Evolutionary conservation across 2,113 vertebrate genomes (phyloP).

Genomic region (Pluvianellus socialis): DNA sequence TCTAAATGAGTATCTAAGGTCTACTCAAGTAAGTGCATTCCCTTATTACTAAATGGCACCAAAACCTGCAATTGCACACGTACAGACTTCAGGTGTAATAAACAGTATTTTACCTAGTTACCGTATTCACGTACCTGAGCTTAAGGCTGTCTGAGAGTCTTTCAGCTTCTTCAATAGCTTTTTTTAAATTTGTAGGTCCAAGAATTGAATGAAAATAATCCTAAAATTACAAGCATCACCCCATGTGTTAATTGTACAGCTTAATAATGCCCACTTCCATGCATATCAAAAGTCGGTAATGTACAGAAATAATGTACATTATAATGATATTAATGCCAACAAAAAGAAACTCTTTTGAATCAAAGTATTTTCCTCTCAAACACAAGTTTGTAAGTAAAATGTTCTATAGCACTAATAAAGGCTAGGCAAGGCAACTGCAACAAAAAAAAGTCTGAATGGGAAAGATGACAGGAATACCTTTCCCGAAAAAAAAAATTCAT

Average conservation of each 20-base stretch:
- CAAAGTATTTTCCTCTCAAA: neutral
- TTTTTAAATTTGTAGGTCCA: constrained; percentile 89
- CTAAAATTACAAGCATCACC: constrained; percentile 75
- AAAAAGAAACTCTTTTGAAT: neutral
- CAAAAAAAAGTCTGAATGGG: neutral
- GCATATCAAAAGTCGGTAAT: neutral
- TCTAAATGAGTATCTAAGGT: too few species aligned
- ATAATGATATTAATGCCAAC: neutral
- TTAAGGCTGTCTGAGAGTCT: constrained; percentile 96
- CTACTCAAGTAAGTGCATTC: neutral
- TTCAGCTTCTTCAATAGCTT: constrained; percentile 96
- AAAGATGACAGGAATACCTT: neutral
- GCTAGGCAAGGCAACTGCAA: neutral
- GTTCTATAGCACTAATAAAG: neutral
- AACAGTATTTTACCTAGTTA: neutral
- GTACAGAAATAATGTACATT: neutral
- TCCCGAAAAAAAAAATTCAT: neutral
- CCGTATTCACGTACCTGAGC: constrained; percentile 77
- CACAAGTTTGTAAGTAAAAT: neutral
- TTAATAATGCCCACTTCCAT: neutral
- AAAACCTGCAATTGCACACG: neutral
- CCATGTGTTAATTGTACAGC: neutral
- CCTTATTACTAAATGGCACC: neutral
- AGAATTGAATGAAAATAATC: constrained; percentile 91
- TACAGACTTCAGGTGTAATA: neutral